Base-by-base conservation (phyloP, 2,113 vertebrate species). In the Menura novaehollandiae region DNA sequence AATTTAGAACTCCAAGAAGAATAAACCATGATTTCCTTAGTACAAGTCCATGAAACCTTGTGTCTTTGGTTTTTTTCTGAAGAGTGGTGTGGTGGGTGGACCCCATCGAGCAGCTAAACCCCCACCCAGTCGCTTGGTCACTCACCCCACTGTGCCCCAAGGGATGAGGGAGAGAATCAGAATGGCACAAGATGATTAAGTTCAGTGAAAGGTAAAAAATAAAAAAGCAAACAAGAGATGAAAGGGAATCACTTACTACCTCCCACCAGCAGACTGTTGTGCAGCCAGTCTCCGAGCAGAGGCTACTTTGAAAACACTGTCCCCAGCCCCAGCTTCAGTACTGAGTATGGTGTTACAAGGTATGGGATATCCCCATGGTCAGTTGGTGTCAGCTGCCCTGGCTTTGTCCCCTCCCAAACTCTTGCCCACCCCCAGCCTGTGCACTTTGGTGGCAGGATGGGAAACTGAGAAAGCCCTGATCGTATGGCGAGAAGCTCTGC, bases 71-170 rank as follows among this genome's bases (percentile, higher is more conserved):
- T 58, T 52, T 67, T 20, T 56, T 6, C 44, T 78, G 46, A 53
- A 58, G 47, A 63, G 32, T 8, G 21, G 4, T 41, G 37, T 68
- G 26, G 22, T 73, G 30, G 4, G 5, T 63, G 68, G 53, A 72
- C 7, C 14, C 24, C 14, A 10, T 32, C 18, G 10, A 51, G 30
- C n/a, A 47, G 9, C 43, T 47, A 26, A 18, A 8, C 7, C 13
- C 24, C 19, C 28, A 55, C 8, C 13, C 35, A 49, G 20, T 66
- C 1, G 1, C 26, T 60, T 1, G 1, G 22, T 66, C 10, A 27
- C 11, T 23, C 14, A 32, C 30, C 63, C 5, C 21, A 27, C 63
- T 7, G 22, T 39, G 5, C 16, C 8, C 35, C 1, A 15, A 15
- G 16, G 3, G 3, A 41, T 13, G 11, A 7, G 4, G 11, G 10